Evolutionary conservation across 2,797 vertebrate species (phyloP).

Genomic region (Ataeniobius toweri): DNA sequence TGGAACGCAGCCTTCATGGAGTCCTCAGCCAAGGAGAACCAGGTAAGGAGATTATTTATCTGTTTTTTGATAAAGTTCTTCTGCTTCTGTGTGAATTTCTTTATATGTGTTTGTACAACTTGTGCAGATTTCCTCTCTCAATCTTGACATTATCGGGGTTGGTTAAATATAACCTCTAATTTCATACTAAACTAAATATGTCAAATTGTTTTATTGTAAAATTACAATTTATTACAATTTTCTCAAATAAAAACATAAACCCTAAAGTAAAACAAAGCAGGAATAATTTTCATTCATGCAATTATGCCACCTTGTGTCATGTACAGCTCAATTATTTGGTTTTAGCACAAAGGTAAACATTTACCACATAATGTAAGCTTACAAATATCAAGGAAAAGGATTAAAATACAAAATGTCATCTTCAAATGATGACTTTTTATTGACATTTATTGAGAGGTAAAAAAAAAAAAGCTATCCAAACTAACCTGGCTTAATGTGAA

Average conservation of each 20-base stretch:
- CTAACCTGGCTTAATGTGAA: too few relatives aligned
- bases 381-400: not conserved
- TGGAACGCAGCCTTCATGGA: constrained; percentile 99
- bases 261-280: not conserved
- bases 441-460: not conserved
- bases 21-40: constrained; percentile 99
- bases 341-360: not conserved
- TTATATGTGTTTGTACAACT: not conserved
- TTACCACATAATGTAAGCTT: not conserved
- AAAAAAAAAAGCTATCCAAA: too few relatives aligned
- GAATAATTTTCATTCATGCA: not conserved
- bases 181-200: not conserved
- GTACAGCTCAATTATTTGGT: not conserved
- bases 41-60: constrained; percentile 78
- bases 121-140: not conserved
- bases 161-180: not conserved
- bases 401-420: not conserved
- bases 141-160: not conserved
- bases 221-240: not conserved
- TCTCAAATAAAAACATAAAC: not conserved
- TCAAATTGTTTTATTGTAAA: not conserved
- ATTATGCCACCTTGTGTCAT: not conserved
- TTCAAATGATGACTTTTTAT: too few relatives aligned
- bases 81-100: not conserved
- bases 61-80: not conserved